phyloP scores from a whole-genome alignment of 1,140 invertebrate genomes.

The Drosophila gunungcola region DNA sequence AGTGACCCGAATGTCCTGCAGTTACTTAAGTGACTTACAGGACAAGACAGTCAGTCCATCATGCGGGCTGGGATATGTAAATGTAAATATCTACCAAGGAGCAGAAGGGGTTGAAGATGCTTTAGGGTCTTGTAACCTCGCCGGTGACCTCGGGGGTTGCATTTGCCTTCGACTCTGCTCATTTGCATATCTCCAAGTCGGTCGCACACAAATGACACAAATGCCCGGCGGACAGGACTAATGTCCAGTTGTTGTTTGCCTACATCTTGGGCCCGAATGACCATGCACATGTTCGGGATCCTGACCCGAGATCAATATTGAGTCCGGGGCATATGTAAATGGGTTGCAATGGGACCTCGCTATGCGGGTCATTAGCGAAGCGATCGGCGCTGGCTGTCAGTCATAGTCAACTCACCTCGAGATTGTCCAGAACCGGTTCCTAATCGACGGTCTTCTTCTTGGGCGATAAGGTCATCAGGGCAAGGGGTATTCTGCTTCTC shows the following conservation, averaged over 20 bases:
- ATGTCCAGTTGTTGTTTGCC: constrained; percentile 61
- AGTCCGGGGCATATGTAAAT: constrained; percentile 50
- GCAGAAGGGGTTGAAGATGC: constrained; percentile 42
- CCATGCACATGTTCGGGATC: constrained; percentile 45
- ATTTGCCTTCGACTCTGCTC: constrained; percentile 24
- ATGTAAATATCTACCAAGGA: constrained; percentile 4
- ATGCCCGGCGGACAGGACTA: constrained; percentile 34
- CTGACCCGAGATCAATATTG: constrained; percentile 48
- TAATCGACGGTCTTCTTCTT: constrained; percentile 22
- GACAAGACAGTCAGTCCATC: constrained; percentile 39
- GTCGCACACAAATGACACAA: constrained; percentile 28
- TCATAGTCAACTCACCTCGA: constrained; percentile 42
- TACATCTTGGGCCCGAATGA: constrained; percentile 36
- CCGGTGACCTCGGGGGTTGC: constrained; percentile 66
- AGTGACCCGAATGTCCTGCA: constrained; percentile 76
- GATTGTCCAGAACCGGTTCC: constrained; percentile 81
- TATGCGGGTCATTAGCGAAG: constrained; percentile 62
- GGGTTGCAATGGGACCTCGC: not conserved
- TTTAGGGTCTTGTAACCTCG: constrained; percentile 50
- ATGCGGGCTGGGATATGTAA: constrained; percentile 60
- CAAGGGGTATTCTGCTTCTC: constrained; percentile 25
- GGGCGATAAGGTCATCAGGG: constrained; percentile 73
- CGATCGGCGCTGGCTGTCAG: constrained; percentile 36
- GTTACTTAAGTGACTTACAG: constrained; percentile 73
- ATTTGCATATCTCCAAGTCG: constrained; percentile 62